phyloP scores from a whole-genome alignment of 2,797 vertebrate genomes.

The Ctenochaetus hawaiiensis region DNA sequence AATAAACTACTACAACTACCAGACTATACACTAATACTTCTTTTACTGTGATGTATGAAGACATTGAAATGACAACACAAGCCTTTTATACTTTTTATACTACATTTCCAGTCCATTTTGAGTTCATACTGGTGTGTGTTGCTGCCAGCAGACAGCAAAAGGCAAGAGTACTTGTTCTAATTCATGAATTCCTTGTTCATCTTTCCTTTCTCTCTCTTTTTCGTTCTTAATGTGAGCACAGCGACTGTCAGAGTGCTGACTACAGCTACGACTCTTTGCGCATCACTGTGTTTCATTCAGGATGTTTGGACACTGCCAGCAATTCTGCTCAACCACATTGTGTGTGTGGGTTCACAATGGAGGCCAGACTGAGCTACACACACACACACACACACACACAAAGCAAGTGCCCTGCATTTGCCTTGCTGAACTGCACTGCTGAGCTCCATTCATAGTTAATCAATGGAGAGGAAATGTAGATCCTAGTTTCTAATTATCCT shows the following conservation, averaged over 20 bases:
- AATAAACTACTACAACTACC: too few relatives aligned
- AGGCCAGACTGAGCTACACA: neutral
- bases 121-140: neutral
- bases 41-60: neutral
- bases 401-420: constrained; percentile 12
- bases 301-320: constrained; percentile 41
- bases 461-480: constrained; percentile 57
- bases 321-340: constrained; percentile 31
- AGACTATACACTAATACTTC: too few relatives aligned
- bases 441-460: constrained; percentile 64
- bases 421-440: constrained; percentile 30
- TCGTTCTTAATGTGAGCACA: neutral
- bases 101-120: neutral
- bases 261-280: constrained; percentile 26
- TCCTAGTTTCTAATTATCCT: constrained; percentile 51
- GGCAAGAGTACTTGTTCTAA: neutral
- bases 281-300: constrained; percentile 42
- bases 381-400: neutral
- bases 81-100: neutral
- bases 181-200: neutral
- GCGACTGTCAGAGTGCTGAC: constrained; percentile 12
- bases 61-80: neutral
- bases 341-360: constrained; percentile 12
- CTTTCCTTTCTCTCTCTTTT: neutral
- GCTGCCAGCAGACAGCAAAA: neutral